Evolutionary conservation across 1,140 invertebrate genomes (phyloP).

Genomic region (Brachionus manjavacas): DNA sequence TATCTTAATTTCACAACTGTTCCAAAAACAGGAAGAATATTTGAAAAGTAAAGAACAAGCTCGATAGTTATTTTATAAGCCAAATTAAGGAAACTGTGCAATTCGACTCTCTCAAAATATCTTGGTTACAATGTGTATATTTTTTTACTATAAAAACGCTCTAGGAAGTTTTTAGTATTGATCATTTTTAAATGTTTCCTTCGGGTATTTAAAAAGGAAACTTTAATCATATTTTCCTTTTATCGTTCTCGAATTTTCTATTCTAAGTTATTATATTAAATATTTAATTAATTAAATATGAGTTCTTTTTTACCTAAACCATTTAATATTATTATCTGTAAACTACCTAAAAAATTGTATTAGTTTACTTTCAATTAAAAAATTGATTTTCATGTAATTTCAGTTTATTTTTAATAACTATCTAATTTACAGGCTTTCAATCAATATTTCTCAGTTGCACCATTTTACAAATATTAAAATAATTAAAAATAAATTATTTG

Average conservation of each 20-base stretch:
- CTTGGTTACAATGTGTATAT: neutral
- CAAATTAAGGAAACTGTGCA: neutral
- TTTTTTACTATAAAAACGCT: neutral
- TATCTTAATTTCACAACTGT: neutral
- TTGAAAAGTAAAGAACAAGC: neutral
- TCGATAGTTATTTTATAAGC: neutral
- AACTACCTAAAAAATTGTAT: no score
- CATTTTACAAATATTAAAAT: no score
- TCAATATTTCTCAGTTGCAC: no score
- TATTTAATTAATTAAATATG: neutral
- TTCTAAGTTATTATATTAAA: neutral
- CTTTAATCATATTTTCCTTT: neutral
- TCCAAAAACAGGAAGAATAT: neutral
- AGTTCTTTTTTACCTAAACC: neutral
- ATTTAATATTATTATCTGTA: neutral
- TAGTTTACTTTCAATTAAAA: no score
- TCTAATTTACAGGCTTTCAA: no score
- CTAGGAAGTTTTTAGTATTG: neutral
- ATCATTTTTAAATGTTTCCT: neutral
- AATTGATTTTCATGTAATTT: no score
- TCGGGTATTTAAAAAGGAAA: neutral
- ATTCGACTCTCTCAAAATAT: neutral
- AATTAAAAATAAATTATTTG: no score
- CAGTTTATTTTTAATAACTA: no score
- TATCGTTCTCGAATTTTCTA: neutral